Evolutionary conservation across 23 tunicate genomes (phyloP).

Genomic region (Oikopleura vanhoeffeni): DNA sequence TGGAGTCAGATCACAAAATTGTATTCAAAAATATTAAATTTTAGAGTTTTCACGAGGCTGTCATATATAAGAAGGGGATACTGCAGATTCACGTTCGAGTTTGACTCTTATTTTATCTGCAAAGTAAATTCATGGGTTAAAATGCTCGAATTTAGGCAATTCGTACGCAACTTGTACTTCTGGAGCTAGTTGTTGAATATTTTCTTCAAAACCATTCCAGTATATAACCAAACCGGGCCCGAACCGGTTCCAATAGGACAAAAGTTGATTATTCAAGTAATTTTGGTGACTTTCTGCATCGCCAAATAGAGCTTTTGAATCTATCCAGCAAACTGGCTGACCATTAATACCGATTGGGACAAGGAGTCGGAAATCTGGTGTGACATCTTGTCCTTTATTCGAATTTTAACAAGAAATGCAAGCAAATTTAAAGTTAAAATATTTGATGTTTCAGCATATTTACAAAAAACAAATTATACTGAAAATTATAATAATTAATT

Average conservation of each 20-base stretch:
- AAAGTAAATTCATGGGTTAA: neutral
- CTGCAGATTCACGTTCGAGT: no score
- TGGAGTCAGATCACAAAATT: no score
- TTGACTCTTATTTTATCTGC: no score
- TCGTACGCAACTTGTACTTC: neutral
- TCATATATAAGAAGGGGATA: no score
- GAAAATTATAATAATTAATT: no score
- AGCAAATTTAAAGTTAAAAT: no score
- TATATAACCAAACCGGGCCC: conserved; percentile 90
- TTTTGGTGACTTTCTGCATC: conserved; percentile 33
- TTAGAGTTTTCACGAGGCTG: no score
- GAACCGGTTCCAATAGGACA: conserved; percentile 71
- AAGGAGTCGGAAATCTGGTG: conserved; percentile 72
- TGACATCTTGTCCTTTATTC: conserved; percentile 82
- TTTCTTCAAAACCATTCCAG: conserved; percentile 90
- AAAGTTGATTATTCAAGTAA: conserved; percentile 46
- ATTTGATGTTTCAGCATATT: no score
- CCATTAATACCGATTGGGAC: conserved; percentile 45
- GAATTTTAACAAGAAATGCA: no score
- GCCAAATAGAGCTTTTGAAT: conserved; percentile 87
- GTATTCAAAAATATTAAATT: no score
- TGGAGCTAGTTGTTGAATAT: conserved; percentile 19
- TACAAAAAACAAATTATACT: no score
- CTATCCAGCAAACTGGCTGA: conserved; percentile 74
- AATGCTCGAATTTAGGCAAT: neutral